Base-by-base conservation (phyloP, 2,888 invertebrate species). In the Tetragonula carbonaria region DNA sequence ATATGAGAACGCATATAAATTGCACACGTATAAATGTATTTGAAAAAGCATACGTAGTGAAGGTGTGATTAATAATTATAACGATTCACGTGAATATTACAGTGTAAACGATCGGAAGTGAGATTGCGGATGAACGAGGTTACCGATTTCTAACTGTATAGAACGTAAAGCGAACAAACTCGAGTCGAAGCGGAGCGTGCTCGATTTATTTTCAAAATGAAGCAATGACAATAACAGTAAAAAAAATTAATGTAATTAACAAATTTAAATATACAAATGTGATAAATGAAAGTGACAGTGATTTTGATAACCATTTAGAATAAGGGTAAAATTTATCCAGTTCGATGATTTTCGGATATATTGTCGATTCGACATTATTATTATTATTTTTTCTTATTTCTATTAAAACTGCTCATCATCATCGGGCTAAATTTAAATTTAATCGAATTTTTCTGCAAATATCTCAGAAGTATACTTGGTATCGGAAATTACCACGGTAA, bases 41-140 rank as follows among this genome's bases (percentile, higher is more conserved):
- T 76, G 76, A 75, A 84, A 53, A 23, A 50, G 18, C 55, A 28
- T 28, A 4, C 45, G 14, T 8, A 16, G 1, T 28, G 68, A 21
- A 74, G 23, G 16, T 59, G 51, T 53, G 57, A 18, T 38, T 13
- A 66, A 68, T 76, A 79, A 84, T 83, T 84, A 79, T 68, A 65
- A 70, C 65, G 71, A 11, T 50, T 63, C 55, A 45, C 65, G 55
- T 63, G 74, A 28, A 77, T 72, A 78, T 78, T 53, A 62, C 53
- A 33, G 33, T 45, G 38, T 21, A 67, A 74, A 62, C 57, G 57
- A 38, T 72, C n/a, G 67, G 33, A 78, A 72, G 50, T 68, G 59
- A 73, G 74, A 74, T 71, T 21, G 18, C n/a, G 14, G 51, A 21
- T 14, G 62, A 53, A 68, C 38, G 16, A 18, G 13, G 28, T 28